Percentiles rank a stretch among this genome's conserved stretches.
phyloP scores from a whole-genome alignment of 1,140 invertebrate species.

The Lycorma delicatula region DNA sequence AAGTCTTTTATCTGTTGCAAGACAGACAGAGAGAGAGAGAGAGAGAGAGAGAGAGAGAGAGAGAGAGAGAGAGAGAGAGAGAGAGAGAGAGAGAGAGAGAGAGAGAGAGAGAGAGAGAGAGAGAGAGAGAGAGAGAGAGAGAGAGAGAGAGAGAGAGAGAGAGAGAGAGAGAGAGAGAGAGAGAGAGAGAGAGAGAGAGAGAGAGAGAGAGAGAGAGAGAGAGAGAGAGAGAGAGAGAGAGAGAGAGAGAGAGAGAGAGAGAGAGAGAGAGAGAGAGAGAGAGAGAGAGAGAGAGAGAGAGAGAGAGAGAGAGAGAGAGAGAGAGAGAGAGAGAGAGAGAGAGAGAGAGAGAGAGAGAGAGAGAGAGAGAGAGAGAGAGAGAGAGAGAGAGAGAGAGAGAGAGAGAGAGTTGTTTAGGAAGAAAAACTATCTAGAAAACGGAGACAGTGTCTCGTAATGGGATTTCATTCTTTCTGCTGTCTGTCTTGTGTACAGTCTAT shows the following conservation, averaged over 20 bases:
- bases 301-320: constrained; percentile 15
- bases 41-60: constrained; percentile 14
- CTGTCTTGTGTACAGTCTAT: too few relatives aligned
- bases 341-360: constrained; percentile 16
- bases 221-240: constrained; percentile 6
- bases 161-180: constrained; percentile 14
- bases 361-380: constrained; percentile 15
- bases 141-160: constrained; percentile 16
- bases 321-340: constrained; percentile 16
- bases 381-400: constrained; percentile 16
- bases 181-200: constrained; percentile 12
- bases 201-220: constrained; percentile 12
- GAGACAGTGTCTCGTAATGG: too few relatives aligned
- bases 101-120: constrained; percentile 16
- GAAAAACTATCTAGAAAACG: not conserved
- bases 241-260: constrained; percentile 6
- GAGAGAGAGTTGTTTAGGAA: too few relatives aligned
- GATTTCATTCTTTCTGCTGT: too few relatives aligned
- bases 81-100: constrained; percentile 16
- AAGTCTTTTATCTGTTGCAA: too few relatives aligned
- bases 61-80: constrained; percentile 15
- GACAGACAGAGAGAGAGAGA: constrained; percentile 15
- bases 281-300: constrained; percentile 9
- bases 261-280: not conserved
- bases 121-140: constrained; percentile 16